These are phyloP conservation scores for Nudaria mundana DNA, from an alignment of 2,888 invertebrate genomes.

Conservation along the genomic window DNA sequence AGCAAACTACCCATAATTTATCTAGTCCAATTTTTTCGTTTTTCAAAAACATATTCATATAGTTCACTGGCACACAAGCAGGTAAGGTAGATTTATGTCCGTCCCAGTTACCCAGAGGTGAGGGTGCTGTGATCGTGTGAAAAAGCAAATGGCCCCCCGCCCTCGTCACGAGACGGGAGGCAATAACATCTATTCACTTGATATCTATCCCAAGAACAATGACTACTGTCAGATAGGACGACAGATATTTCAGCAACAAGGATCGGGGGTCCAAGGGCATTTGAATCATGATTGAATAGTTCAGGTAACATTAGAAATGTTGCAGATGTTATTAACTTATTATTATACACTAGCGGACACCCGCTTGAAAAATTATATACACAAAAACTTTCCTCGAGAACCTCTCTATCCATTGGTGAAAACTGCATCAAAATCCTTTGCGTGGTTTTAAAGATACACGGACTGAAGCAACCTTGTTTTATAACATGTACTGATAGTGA, in stretches of 20 bases:
- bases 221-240: slow-evolving; percentile 30
- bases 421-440: too few relatives aligned
- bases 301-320: too few relatives aligned
- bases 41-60: slow-evolving; percentile 5
- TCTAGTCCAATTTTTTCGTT: background rate
- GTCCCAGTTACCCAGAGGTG: slow-evolving; percentile 41
- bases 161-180: slow-evolving; percentile 34
- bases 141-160: slow-evolving; percentile 39
- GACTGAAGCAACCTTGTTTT: too few relatives aligned
- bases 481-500: too few relatives aligned
- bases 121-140: slow-evolving; percentile 38
- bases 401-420: too few relatives aligned
- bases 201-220: slow-evolving; percentile 43
- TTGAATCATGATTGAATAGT: too few relatives aligned
- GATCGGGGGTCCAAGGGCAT: slow-evolving; percentile 10
- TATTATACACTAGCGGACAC: too few relatives aligned
- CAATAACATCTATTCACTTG: slow-evolving; percentile 45
- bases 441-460: too few relatives aligned
- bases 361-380: too few relatives aligned
- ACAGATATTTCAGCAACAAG: slow-evolving; percentile 22
- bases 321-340: too few relatives aligned
- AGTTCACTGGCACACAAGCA: slow-evolving; percentile 18
- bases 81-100: slow-evolving; percentile 42
- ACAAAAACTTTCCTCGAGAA: too few relatives aligned
- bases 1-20: too few relatives aligned